Base-by-base conservation (phyloP, 2,113 vertebrate genomes). In the Forbesichthys papilliferus region DNA sequence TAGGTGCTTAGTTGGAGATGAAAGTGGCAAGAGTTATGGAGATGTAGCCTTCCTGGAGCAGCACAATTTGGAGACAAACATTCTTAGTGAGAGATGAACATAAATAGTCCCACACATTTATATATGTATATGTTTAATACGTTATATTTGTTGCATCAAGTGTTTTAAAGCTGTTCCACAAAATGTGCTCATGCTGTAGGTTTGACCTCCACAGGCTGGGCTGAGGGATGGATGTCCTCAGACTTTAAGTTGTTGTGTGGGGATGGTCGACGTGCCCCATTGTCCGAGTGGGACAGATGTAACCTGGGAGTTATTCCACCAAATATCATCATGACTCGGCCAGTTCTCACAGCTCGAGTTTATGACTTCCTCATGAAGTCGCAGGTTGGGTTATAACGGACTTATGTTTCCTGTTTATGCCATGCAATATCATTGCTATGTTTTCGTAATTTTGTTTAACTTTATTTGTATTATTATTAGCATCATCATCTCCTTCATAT, bases 1-100 rank as follows among this genome's bases (percentile, higher is more conserved):
- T n/a, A 89, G 96, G 80, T 97, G 96, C 74, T 85, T 97, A 60
- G 91, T 96, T 79, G 96, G 96, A 77, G 95, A 95, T 84, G 85
- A 80, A 64, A 93, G 79, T 71, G 94, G 95, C 53, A 95, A 93
- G 82, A 96, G 91, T 84, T 95, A 93, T 0, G 96, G 95, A 14
- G 96, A 97, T 16, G 93, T 97, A 52, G 95, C 95, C 68, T 95
- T 97, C 68, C 82, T 96, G 52, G 95, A 97, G 82, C 94, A 97
- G 42, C 92, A 93, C 69, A 95, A 92, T 75, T 88, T 97, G 42
- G 90, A 92, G 27, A 80, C 84, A 66, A 96, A 96, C 84, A 94
- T 97, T 78, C 62, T 92, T 55, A 87, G 96, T 96, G 84, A 93
- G 92, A 67, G 47, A 54, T 58, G 11, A 18, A 33, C 16, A 16